These are phyloP conservation scores for Anas platyrhynchos DNA, from an alignment of 2,113 vertebrate species.

Conservation along the genomic window DNA sequence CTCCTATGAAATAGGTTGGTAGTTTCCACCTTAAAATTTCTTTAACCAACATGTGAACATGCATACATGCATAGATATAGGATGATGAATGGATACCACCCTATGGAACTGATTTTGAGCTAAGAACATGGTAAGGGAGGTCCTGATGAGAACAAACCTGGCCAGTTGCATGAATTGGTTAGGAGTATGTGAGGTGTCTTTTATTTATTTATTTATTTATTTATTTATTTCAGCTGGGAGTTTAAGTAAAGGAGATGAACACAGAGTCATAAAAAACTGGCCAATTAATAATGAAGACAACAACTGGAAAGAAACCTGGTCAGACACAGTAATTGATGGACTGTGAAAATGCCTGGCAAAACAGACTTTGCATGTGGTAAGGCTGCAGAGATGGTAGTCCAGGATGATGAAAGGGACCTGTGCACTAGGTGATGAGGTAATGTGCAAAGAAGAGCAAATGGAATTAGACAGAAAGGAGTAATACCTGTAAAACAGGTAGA, in stretches of 20 bases:
- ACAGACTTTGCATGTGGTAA: not conserved
- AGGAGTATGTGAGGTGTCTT: not conserved
- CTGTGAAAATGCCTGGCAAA: not conserved
- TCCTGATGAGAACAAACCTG: not conserved
- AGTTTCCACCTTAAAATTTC: not conserved
- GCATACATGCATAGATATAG: not conserved
- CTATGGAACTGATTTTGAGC: not conserved
- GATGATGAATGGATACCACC: fast-evolving
- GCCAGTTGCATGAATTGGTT: not conserved
- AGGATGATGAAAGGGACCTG: fast-evolving
- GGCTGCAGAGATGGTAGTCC: not conserved
- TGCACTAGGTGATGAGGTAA: not conserved
- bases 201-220: too few relatives aligned
- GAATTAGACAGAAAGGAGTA: not conserved
- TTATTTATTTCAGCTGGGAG: not conserved
- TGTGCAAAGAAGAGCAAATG: not conserved
- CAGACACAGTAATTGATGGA: not conserved
- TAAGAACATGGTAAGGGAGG: not conserved
- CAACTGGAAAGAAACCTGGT: not conserved
- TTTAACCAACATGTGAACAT: not conserved
- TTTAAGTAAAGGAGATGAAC: not conserved
- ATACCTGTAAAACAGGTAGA: not conserved
- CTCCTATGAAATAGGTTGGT: not conserved
- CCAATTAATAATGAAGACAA: not conserved
- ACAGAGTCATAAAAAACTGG: not conserved